Percentiles rank a stretch among this genome's conserved stretches.
Conservation (phyloP, 1,140 invertebrate species). For the Cydia pomonella region DNA sequence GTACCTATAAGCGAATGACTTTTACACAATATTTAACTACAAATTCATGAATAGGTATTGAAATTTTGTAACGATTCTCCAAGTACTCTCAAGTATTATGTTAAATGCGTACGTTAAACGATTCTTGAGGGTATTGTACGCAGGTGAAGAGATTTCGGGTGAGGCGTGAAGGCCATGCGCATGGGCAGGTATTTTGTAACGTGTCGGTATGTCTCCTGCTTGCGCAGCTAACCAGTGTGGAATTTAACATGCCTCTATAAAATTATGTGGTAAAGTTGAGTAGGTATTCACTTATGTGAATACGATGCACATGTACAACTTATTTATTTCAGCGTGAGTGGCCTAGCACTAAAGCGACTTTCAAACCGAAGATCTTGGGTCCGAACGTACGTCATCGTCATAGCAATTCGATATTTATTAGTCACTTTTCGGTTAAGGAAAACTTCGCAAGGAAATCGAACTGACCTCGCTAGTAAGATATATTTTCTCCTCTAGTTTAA, state of each 20-base stretch:
- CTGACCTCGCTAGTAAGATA: no score
- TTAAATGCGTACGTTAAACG: neutral
- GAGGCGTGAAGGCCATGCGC: slow-evolving; percentile 6
- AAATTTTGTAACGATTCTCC: neutral
- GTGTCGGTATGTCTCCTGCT: neutral
- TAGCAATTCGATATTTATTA: no score
- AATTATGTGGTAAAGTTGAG: neutral
- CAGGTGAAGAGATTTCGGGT: slow-evolving; percentile 2
- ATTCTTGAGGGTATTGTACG: neutral
- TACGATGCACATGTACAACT: neutral
- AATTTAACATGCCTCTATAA: neutral
- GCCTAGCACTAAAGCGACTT: no score
- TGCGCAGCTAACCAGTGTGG: neutral
- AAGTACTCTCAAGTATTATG: slow-evolving; percentile 3
- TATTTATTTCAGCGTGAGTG: neutral
- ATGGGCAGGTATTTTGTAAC: slow-evolving; percentile 14
- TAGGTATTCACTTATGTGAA: neutral
- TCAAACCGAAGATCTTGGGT: no score
- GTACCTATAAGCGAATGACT: no score
- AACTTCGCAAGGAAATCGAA: no score
- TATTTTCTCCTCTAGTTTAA: no score
- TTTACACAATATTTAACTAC: no score
- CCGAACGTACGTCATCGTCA: no score
- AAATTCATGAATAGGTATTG: no score
- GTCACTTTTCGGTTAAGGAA: no score